Evolutionary conservation across 2,113 vertebrate species (phyloP), one percentile per base, ranked within the genome.

Genomic region (Chelonoidis abingdonii): DNA sequence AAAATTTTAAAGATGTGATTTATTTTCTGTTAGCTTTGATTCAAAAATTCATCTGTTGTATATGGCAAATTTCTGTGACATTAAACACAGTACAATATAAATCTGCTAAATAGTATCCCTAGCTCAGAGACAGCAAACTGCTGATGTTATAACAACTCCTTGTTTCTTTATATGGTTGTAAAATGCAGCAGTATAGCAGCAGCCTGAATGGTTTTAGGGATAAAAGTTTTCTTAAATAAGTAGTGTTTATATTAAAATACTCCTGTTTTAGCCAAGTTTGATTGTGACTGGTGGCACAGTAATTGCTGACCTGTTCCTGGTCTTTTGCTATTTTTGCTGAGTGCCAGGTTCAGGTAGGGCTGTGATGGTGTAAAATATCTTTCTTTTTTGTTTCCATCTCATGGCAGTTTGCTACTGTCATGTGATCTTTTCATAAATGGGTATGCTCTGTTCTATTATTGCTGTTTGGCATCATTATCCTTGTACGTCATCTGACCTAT

Each of bases 331-430:
- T 94, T 95, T 95, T 72, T 83, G 93, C 87, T 96, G 83, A 85
- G 89, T 88, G 89, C 87, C 69, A 86, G 10, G 29, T 92, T 95
- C 93, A 90, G 9, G 41, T 38, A 35, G 54, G 11, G 31, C 22
- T 89, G 35, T 85, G 88, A 95, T 76, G 89, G 14, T 31, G 19
- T 82, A 88, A 22, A 93, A 84, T 79, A 80, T 24, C 6, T 84
- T 96, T 94, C 95, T 22, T 47, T 65, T 91, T 86, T 85, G 41
- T 86, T 96, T 97, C 92, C 56, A n/a, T 54, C 57, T 96, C 38
- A 86, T 92, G 86, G 86, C 24, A 65, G 56, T 76, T 83, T 84
- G 13, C 92, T 94, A 79, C 80, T 96, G 53, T 79, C 87, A 69
- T 25, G 9, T 89, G 50, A 94, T 16, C 88, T 24, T 95, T 35